Evolutionary conservation across 2,888 invertebrate species (phyloP), one percentile per base, ranked within the genome.

Genomic region (Sphaerophoria rueppellii): DNA sequence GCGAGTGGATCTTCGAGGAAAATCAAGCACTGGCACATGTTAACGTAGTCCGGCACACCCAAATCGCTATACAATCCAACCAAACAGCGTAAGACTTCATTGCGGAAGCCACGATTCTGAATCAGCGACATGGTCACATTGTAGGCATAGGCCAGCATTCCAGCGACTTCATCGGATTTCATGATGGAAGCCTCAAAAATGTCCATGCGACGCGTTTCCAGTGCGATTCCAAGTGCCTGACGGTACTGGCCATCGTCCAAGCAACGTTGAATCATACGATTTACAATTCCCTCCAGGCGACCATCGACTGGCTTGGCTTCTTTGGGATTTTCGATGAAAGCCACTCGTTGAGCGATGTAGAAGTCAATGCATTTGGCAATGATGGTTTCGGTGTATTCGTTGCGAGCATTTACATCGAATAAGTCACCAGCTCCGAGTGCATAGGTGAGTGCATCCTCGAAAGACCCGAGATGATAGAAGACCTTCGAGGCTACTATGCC

Each of bases 401-500:
- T 96, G 75, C 97, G 94, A 40, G 96, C 96, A 90, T 98, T 98
- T 1, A 99, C 97, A 93, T 99, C 97, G 91, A 99, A 99, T 24
- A 98, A 93, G 88, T 97, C 95, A 16, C 98, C 98, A 89, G 99
- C 98, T 16, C 98, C 98, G 16, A 99, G 93, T 34, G 99, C 99
- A 92, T 98, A 99, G n/a, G 97, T 97, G 87, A 99, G 92, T 0
- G 99, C 98, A 92, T 99, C 98, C 91, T 98, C 97, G 92, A 98
- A 99, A 0, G 98, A 97, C 43, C 99, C 99, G 87, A 99, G 93
- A 92, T 99, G 99, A 91, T 99, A 99, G 90, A 99, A 99, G 0
- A 99, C 98, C 93, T 99, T 99, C 88, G 99, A 99, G 6, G 98
- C 99, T 5, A 99, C 98, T 88, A 99, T 94, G 37, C 99, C 99